Evolutionary conservation across 1,140 invertebrate genomes (phyloP), one percentile per base, ranked within the genome.

Genomic region (Drosophila biarmipes): DNA sequence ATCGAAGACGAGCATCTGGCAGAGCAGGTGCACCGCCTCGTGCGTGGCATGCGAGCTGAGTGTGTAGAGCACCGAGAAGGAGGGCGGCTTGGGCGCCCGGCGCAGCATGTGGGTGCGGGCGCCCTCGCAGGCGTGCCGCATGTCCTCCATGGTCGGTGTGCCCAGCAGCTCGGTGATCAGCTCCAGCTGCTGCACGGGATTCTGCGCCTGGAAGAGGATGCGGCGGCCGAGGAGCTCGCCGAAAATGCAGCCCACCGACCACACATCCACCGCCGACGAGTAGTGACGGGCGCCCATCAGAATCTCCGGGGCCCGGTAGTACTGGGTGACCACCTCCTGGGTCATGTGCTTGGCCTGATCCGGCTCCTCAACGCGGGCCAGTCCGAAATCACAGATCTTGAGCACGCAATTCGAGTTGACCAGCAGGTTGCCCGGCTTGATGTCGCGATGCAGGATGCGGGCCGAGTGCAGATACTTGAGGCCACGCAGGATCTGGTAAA

Each of bases 191-290:
- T 98, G 97, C 66, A 99, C 96, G 4, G 98, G 97, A 92, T 95
- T 98, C 91, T 97, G 96, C 21, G 98, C 98, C 93, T 99, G 98
- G 93, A 99, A 99, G 24, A 99, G 94, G 78, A 99, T 99, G 63
- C 98, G 94, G 57, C 99, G 93, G 43, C 98, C 97, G 1, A 99
- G 94, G 19, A 99, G 94, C 92, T 99, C 99, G 7, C 98, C 98
- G 91, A 99, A 99, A 87, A 99, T 99, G 92, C 99, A 99, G n/a
- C 99, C 99, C 27, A 99, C 98, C 43, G 97, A 98, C 99, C 98
- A 99, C 14, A 99, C 97, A 92, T 99, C 99, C 37, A 99, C 97
- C 0, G 97, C 97, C 10, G 96, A 96, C 21, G 98, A 98, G 93
- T 99, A 99, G 93, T 99, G 98, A 78, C 97, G 96, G 5, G 99